Evolutionary conservation across 1,140 invertebrate genomes (phyloP).

Genomic region (Orchesella cincta): DNA sequence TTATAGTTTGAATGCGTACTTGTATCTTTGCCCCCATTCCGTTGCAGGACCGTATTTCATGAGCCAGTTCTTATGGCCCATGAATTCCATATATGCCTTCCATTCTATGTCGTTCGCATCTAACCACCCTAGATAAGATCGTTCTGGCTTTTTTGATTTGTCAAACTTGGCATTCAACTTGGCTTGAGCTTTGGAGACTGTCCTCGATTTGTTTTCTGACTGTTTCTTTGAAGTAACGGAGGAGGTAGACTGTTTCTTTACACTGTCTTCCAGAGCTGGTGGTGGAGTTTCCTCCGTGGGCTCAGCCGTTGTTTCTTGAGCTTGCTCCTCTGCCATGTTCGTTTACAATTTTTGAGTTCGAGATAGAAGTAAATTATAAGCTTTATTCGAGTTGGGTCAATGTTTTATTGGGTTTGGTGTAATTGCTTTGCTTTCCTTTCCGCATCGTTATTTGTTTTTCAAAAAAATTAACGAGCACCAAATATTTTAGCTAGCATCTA

Average conservation of each 20-base stretch:
- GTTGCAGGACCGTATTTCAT: not conserved
- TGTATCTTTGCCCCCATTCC: constrained; percentile 9
- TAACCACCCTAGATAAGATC: not conserved
- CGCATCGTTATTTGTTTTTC: too few relatives aligned
- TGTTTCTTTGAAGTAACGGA: not conserved
- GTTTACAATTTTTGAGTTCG: too few relatives aligned
- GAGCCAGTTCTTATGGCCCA: not conserved
- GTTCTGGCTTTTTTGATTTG: not conserved
- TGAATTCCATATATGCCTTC: not conserved
- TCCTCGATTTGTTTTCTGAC: not conserved
- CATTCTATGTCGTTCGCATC: not conserved
- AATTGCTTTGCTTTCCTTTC: too few relatives aligned
- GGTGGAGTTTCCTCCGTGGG: not conserved
- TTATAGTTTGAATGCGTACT: not conserved
- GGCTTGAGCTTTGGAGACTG: not conserved
- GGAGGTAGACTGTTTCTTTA: too few relatives aligned
- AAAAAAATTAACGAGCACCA: too few relatives aligned
- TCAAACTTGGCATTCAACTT: too few relatives aligned
- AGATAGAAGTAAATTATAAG: too few relatives aligned
- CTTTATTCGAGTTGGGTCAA: too few relatives aligned
- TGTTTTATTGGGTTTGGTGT: too few relatives aligned
- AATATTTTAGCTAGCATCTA: too few relatives aligned
- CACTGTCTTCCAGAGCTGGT: too few relatives aligned
- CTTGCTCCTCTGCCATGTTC: not conserved
- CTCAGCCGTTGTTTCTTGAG: not conserved